Conservation (phyloP, 2,113 vertebrate species). For the Melanerpes aurifrons region DNA sequence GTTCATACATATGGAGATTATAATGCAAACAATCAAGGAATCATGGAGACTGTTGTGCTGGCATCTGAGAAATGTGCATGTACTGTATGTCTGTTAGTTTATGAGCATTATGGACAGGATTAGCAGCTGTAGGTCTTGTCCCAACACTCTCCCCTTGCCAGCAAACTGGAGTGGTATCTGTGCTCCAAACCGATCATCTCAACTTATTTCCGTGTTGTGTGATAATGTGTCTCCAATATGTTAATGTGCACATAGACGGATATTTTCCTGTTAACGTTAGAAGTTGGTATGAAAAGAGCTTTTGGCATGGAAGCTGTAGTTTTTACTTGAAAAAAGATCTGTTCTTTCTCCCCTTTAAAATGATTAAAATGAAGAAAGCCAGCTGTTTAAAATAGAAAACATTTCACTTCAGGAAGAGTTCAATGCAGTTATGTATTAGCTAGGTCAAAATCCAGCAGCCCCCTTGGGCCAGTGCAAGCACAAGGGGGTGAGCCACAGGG, state of each 20-base stretch:
- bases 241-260: background rate
- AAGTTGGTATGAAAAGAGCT: background rate
- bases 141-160: background rate
- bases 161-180: background rate
- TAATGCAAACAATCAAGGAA: slow-evolving; percentile 68
- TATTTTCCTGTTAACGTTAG: background rate
- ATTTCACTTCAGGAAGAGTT: background rate
- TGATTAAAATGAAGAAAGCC: background rate
- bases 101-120: background rate
- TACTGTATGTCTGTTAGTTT: background rate
- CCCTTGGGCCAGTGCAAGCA: accelerated
- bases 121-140: slow-evolving; percentile 31
- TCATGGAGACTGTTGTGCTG: slow-evolving; percentile 72
- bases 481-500: background rate
- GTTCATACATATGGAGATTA: slow-evolving; percentile 78
- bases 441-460: background rate
- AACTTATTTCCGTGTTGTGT: background rate
- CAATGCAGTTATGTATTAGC: accelerated
- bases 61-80: slow-evolving; percentile 9
- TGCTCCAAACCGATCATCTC: background rate
- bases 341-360: background rate
- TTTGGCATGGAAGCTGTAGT: background rate
- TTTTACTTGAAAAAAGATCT: background rate
- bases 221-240: background rate
- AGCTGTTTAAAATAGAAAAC: background rate